phyloP scores from a whole-genome alignment of 2,888 invertebrate species.

The Coenonympha glycerion region DNA sequence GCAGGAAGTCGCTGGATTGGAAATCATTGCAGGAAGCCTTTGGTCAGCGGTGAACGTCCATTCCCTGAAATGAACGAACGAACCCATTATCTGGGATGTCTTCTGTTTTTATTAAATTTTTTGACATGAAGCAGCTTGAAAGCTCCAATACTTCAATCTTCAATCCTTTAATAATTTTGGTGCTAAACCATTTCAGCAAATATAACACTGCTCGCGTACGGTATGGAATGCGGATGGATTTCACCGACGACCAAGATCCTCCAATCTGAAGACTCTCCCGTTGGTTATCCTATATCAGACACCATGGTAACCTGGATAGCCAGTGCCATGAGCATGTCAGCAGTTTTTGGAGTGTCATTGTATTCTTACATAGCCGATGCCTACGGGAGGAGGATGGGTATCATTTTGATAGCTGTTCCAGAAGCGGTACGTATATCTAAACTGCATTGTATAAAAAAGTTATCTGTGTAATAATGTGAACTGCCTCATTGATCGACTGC shows the following conservation, averaged over 20 bases:
- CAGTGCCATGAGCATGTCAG: slow-evolving; percentile 52
- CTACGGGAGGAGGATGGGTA: slow-evolving; percentile 58
- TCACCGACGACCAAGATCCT: slow-evolving; percentile 52
- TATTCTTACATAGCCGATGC: slow-evolving; percentile 59
- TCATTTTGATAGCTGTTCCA: slow-evolving; percentile 60
- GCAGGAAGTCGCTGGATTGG: no score
- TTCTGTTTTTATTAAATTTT: no score
- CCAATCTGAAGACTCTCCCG: slow-evolving; percentile 41
- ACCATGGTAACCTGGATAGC: slow-evolving; percentile 62
- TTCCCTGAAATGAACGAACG: no score
- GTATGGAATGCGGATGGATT: slow-evolving; percentile 57
- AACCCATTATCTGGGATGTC: no score
- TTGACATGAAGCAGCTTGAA: no score
- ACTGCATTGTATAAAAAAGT: no score
- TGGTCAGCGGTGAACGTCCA: no score
- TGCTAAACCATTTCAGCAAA: slow-evolving; percentile 22
- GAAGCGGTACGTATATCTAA: slow-evolving; percentile 49
- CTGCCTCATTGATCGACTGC: no score
- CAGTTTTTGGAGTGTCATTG: slow-evolving; percentile 47
- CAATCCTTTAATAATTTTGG: no score
- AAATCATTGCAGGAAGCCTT: no score
- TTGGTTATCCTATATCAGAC: slow-evolving; percentile 48
- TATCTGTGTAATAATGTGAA: no score
- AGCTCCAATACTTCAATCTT: no score
- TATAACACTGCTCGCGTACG: slow-evolving; percentile 33